Conservation (phyloP, 2,888 invertebrate genomes). For the Drosophila kokeensis region DNA sequence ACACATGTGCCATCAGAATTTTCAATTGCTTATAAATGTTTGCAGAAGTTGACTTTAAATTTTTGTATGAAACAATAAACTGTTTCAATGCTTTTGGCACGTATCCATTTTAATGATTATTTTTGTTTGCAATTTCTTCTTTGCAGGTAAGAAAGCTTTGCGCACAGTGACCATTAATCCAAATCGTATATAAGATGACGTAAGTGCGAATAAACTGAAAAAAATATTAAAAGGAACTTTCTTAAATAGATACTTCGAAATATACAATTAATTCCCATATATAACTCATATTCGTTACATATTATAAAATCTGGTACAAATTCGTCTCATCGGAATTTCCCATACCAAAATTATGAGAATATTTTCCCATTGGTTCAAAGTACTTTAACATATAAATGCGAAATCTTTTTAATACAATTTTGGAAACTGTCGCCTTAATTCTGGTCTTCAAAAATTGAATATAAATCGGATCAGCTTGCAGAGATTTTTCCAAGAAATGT, state of each 20-base stretch:
- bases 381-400: neutral
- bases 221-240: neutral
- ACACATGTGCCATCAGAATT: conserved; percentile 8
- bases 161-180: neutral
- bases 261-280: neutral
- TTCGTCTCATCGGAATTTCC: neutral
- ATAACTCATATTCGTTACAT: neutral
- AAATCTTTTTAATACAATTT: neutral
- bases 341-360: neutral
- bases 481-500: conserved; percentile 33
- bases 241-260: neutral
- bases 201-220: conserved; percentile 1
- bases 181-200: neutral
- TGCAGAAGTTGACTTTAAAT: neutral
- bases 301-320: neutral
- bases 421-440: neutral
- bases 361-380: neutral
- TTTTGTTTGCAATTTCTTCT: conserved; percentile 19
- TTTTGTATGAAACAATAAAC: conserved; percentile 4
- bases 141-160: conserved; percentile 51
- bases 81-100: neutral
- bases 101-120: conserved; percentile 18
- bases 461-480: conserved; percentile 23
- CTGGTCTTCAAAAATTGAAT: neutral
- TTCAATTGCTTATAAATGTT: conserved; percentile 6